These are phyloP conservation scores for Physella acuta DNA, from an alignment of 1,140 invertebrate genomes.

Conservation along the genomic window DNA sequence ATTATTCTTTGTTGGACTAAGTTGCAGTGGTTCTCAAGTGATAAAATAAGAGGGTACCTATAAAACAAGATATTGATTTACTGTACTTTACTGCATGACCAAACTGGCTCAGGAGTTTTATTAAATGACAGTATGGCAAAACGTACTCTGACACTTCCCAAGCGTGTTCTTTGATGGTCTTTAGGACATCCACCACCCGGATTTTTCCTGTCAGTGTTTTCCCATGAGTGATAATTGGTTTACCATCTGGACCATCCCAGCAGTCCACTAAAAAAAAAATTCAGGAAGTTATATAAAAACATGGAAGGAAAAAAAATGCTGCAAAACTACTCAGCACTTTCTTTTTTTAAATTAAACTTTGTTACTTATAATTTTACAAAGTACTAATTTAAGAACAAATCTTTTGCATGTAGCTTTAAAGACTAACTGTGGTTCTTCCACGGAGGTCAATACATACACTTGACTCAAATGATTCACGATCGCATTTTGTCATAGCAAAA, in stretches of 20 bases:
- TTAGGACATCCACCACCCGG: slow-evolving; percentile 91
- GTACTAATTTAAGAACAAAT: neutral
- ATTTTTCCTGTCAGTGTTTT: slow-evolving; percentile 92
- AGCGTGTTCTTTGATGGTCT: slow-evolving; percentile 92
- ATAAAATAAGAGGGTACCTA: slow-evolving; percentile 91
- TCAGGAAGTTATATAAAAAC: neutral
- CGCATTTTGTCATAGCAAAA: too few relatives aligned
- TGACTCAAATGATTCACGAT: too few relatives aligned
- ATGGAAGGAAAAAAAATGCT: neutral
- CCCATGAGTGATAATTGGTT: slow-evolving; percentile 85
- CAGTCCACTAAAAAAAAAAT: slow-evolving; percentile 35
- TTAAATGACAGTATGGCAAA: neutral
- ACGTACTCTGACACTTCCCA: slow-evolving; percentile 83
- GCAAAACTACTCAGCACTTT: neutral
- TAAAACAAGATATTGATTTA: neutral
- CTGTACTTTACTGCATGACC: neutral
- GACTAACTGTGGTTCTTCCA: too few relatives aligned
- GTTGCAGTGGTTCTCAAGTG: slow-evolving; percentile 96
- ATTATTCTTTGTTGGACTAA: slow-evolving; percentile 91
- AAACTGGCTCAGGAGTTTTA: too few relatives aligned
- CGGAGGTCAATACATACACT: too few relatives aligned
- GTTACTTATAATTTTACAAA: neutral
- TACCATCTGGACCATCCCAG: slow-evolving; percentile 86
- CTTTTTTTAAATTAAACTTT: neutral
- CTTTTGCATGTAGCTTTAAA: too few relatives aligned